A percentile compares a stretch with the other conserved stretches of the same genome.
phyloP scores from a whole-genome alignment of 2,797 vertebrate species.

The Mus spretus region DNA sequence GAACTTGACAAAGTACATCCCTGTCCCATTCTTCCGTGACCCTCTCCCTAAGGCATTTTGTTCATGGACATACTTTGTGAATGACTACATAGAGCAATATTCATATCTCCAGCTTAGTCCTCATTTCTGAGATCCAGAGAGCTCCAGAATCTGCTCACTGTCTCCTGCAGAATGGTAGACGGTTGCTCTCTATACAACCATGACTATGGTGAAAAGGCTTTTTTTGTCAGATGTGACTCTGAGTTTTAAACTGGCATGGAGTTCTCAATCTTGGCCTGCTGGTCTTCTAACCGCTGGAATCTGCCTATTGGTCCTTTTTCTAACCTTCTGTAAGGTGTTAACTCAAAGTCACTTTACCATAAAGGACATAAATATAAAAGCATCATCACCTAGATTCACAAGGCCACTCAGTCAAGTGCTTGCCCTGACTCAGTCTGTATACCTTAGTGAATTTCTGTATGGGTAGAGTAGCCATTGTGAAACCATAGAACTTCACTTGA shows the following conservation, averaged over 20 bases:
- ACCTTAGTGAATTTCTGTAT: not conserved
- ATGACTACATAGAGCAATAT: not conserved
- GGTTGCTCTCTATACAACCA: not conserved
- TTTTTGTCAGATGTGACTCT: not conserved
- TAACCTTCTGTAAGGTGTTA: not conserved
- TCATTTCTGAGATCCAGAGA: not conserved
- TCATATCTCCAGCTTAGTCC: not conserved
- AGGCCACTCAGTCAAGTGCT: not conserved
- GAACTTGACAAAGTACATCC: not conserved
- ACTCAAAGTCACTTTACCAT: not conserved
- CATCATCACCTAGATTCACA: not conserved
- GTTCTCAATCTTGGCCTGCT: not conserved
- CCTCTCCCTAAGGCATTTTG: not conserved
- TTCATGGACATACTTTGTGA: not conserved
- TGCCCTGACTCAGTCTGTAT: not conserved
- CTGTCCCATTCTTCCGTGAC: not conserved
- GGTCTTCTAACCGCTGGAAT: not conserved
- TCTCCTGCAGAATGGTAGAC: not conserved
- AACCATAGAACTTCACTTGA: no score
- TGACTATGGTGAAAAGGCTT: not conserved
- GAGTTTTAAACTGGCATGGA: not conserved
- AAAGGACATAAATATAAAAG: not conserved
- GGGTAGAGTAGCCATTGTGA: not conserved
- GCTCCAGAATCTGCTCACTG: not conserved
- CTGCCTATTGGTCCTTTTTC: not conserved